These are phyloP conservation scores for Cochlearius cochlearius DNA, from an alignment of 2,113 vertebrate species.

Conservation along the genomic window DNA sequence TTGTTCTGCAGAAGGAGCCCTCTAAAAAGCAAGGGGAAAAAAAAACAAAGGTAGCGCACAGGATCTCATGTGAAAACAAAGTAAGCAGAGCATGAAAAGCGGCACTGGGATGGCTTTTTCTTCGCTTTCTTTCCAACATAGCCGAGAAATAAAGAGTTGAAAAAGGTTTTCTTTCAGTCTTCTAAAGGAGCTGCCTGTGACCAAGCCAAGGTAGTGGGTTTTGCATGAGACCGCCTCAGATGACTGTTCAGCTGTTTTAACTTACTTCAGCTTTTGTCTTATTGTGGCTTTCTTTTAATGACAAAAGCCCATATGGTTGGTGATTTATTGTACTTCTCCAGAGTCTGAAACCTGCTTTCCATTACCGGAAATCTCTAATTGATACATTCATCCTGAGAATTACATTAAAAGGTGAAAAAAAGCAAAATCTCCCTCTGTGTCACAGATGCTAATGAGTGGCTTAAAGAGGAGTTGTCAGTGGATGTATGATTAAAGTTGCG, in stretches of 20 bases:
- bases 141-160: slow-evolving; percentile 34
- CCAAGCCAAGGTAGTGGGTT: slow-evolving; percentile 34
- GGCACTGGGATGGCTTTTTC: slow-evolving; percentile 33
- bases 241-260: neutral
- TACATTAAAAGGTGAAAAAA: neutral
- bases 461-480: neutral
- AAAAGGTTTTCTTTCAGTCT: slow-evolving; percentile 30
- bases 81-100: slow-evolving; percentile 38
- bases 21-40: neutral
- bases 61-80: slow-evolving; percentile 45
- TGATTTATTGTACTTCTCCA: neutral
- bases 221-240: neutral
- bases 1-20: slow-evolving; percentile 62
- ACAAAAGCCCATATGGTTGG: slow-evolving; percentile 17
- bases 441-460: neutral
- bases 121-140: slow-evolving; percentile 44
- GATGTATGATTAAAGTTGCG: neutral
- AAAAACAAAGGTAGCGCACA: slow-evolving; percentile 49
- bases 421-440: neutral
- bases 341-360: neutral
- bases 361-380: neutral
- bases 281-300: neutral
- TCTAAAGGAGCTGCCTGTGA: slow-evolving; percentile 18
- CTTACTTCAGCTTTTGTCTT: slow-evolving; percentile 8
- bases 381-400: neutral